Evolutionary conservation across 2,797 vertebrate genomes (phyloP).

Genomic region (Gymnoscopelus braueri): DNA sequence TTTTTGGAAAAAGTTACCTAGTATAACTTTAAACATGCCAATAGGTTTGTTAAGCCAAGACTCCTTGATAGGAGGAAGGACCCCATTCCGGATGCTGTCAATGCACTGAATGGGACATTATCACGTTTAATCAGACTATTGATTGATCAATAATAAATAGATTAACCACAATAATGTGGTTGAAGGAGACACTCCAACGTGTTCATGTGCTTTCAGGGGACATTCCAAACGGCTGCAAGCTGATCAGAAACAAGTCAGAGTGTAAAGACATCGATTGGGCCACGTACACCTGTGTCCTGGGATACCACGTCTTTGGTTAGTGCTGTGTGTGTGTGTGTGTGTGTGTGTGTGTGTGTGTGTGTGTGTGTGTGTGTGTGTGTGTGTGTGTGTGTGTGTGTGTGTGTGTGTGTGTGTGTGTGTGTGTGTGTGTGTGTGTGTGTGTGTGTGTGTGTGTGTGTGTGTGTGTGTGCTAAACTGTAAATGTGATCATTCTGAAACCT

Average conservation of each 20-base stretch:
- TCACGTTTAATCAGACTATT: no score
- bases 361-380: background rate
- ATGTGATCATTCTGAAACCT: background rate
- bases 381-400: background rate
- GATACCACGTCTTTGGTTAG: slow-evolving; percentile 97
- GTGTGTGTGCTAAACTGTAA: background rate
- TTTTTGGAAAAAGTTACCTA: no score
- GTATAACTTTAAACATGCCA: no score
- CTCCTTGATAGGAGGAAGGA: no score
- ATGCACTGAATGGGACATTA: no score
- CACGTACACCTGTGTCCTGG: slow-evolving; percentile 95
- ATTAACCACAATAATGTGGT: no score
- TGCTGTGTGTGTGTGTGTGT: slow-evolving; percentile 15
- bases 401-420: slow-evolving; percentile 1
- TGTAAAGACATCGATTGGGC: slow-evolving; percentile 98
- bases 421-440: slow-evolving; percentile 6
- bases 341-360: slow-evolving; percentile 3
- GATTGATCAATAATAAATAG: no score
- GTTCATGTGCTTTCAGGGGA: slow-evolving; percentile 83
- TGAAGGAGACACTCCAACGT: no score
- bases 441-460: slow-evolving; percentile 1
- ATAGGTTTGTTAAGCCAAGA: no score
- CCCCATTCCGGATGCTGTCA: no score
- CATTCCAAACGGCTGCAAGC: slow-evolving; percentile 92
- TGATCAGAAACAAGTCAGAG: slow-evolving; percentile 95